Base-by-base conservation (phyloP, 2,797 vertebrate species). In the Leuciscus waleckii region DNA sequence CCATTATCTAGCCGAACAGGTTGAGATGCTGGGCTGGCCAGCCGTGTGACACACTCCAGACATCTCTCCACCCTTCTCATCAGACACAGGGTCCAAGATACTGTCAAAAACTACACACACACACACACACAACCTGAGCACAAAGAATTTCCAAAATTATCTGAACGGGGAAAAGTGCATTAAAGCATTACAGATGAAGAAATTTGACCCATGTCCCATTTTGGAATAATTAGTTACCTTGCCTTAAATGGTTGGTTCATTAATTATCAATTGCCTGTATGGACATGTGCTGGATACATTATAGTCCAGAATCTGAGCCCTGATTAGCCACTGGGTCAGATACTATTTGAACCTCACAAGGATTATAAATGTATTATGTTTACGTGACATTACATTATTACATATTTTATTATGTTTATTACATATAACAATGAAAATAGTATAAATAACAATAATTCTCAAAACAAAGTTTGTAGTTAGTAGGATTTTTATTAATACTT, bases 201-300 rank as follows among this genome's bases (percentile, higher is more conserved):
- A 94, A 95, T 92, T 90, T 90, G 91, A 95, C 88, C 89, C 90
- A 87, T 35, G 35, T 87, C 89, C 91, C 94, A 94, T 94, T 88
- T 88, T 94, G 94, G 94, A 95, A 91, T 94, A 95, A 94, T 95
- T 95, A 94, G 91, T 90, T 91, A 91, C 88, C 88, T 92, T 91
- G 85, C 92, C 89, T 90, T 90, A 92, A 90, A 95, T 92, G 93
- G 92, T 81, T 91, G 90, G 88, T 84, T 86, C 5, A 68, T 92
- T 93, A 91, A 93, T 93, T 92, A 91, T 87, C 89, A 92, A 88
- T 74, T 84, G 79, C 82, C 86, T 81, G 69, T 75, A 87, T 85
- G 89, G 80, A 89, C 89, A 77, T 58, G 14, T 89, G 87, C 92
- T 90, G 91, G 92, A 93, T 76, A 81, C 43, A 46, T 46, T 51